These are phyloP conservation scores for Hemithea aestivaria DNA, from an alignment of 2,888 invertebrate species.

Conservation along the genomic window DNA sequence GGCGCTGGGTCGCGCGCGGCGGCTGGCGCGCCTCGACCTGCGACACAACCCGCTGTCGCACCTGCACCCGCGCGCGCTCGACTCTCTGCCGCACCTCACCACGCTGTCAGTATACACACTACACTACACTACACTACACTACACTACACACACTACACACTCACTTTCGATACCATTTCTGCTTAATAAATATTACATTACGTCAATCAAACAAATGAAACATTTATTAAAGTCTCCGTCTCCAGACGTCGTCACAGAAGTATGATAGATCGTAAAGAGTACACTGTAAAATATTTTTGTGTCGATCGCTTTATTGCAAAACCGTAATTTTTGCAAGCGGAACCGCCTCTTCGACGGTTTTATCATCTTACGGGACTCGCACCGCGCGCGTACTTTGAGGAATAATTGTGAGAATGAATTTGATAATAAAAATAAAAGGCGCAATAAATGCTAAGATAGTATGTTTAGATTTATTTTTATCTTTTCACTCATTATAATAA, in stretches of 20 bases:
- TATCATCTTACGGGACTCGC: no score
- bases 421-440: no score
- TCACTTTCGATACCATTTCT: no score
- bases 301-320: conserved; percentile 22
- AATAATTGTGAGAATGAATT: no score
- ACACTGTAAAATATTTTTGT: conserved; percentile 6
- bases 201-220: no score
- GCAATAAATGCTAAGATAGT: no score
- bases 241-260: no score
- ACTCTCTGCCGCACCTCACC: conserved; percentile 83
- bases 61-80: conserved; percentile 85
- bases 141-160: neutral
- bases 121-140: neutral
- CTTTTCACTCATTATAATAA: no score
- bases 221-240: no score
- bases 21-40: conserved; percentile 87
- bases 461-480: no score
- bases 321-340: conserved; percentile 13
- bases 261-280: conserved; percentile 15
- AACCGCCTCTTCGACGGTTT: conserved; percentile 9
- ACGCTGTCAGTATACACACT: conserved; percentile 53
- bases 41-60: conserved; percentile 89
- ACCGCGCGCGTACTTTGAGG: no score
- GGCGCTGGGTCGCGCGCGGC: conserved; percentile 82
- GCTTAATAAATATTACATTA: no score